Evolutionary conservation across 2,888 invertebrate species (phyloP).

Genomic region (Ptychoptera albimana): DNA sequence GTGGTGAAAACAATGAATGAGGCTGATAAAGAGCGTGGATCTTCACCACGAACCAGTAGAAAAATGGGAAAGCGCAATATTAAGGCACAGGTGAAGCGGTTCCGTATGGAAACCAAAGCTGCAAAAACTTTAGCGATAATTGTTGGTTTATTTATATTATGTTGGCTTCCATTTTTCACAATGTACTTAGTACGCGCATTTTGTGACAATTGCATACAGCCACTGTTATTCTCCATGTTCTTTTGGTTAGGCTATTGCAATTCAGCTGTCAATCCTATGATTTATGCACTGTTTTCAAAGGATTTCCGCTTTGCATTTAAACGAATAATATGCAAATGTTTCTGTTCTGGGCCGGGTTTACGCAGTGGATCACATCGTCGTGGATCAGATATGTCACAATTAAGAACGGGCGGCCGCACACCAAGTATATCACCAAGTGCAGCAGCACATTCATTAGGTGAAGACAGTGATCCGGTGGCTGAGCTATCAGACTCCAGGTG

Average conservation of each 20-base stretch:
- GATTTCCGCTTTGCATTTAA: slow-evolving; percentile 93
- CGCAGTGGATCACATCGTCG: slow-evolving; percentile 32
- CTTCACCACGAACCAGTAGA: slow-evolving; percentile 31
- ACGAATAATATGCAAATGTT: slow-evolving; percentile 74
- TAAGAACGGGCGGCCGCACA: slow-evolving; percentile 33
- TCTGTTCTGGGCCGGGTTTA: slow-evolving; percentile 40
- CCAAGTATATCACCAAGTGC: slow-evolving; percentile 39
- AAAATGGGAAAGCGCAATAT: slow-evolving; percentile 81
- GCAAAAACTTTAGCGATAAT: slow-evolving; percentile 94
- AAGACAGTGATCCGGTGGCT: slow-evolving; percentile 37
- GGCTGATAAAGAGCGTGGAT: slow-evolving; percentile 6
- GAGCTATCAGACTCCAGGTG: slow-evolving; percentile 39
- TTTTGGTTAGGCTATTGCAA: slow-evolving; percentile 98
- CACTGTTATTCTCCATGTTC: slow-evolving; percentile 72
- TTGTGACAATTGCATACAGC: slow-evolving; percentile 70
- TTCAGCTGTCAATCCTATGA: slow-evolving; percentile 88
- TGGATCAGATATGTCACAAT: slow-evolving; percentile 40
- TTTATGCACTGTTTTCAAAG: slow-evolving; percentile 87
- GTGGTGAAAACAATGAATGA: slow-evolving; percentile 29
- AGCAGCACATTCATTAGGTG: slow-evolving; percentile 35
- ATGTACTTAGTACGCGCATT: slow-evolving; percentile 84
- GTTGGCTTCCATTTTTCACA: slow-evolving; percentile 95
- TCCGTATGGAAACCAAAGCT: slow-evolving; percentile 91
- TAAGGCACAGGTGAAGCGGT: slow-evolving; percentile 79
- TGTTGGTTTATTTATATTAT: slow-evolving; percentile 90